A percentile compares a stretch with the other conserved stretches of the same genome.
Evolutionary conservation across 1,140 invertebrate species (phyloP).

Genomic region (Cyclargus thomasi): DNA sequence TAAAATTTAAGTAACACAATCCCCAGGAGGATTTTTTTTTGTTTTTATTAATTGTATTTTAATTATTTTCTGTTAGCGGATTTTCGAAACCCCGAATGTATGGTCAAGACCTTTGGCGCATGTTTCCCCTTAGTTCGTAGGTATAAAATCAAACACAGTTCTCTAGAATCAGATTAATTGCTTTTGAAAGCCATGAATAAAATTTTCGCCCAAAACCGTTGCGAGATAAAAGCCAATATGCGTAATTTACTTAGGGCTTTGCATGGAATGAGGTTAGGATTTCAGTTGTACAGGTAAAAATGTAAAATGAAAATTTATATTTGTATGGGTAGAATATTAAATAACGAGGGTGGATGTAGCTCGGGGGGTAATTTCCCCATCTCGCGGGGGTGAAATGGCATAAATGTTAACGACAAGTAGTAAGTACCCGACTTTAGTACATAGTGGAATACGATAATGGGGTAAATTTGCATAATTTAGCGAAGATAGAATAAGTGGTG

Average conservation of each 20-base stretch:
- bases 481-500: not conserved
- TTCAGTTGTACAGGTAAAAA: not conserved
- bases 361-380: not conserved
- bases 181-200: not conserved
- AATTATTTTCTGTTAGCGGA: too few relatives aligned
- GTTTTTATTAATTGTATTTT: too few relatives aligned
- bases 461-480: not conserved
- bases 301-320: not conserved
- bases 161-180: not conserved
- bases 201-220: not conserved
- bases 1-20: too few relatives aligned
- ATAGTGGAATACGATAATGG: not conserved
- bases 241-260: not conserved
- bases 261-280: not conserved
- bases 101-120: too few relatives aligned
- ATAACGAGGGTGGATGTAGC: not conserved
- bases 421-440: not conserved
- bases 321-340: not conserved
- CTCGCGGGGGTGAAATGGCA: not conserved
- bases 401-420: not conserved
- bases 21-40: too few relatives aligned
- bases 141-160: not conserved
- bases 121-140: too few relatives aligned
- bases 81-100: too few relatives aligned
- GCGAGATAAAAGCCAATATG: not conserved